Evolutionary conservation across 1,140 invertebrate genomes (phyloP), one percentile per base, ranked within the genome.

Genomic region (Drosophila suzukii): DNA sequence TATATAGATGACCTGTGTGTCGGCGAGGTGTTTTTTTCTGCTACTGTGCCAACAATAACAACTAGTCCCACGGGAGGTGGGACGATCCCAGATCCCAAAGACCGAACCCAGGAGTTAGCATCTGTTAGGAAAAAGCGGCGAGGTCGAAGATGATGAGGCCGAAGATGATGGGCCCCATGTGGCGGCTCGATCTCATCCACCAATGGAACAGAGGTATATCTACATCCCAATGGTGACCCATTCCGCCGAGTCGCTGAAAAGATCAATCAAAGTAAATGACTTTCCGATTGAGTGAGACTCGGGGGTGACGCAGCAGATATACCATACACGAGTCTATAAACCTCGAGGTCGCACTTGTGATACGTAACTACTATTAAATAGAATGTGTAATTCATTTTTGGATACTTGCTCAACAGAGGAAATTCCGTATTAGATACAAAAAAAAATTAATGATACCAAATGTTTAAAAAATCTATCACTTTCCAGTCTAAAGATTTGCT

Each of bases 21-120:
- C 41, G 20, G 24, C 12, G 82, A 70, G 76, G 61, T 78, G 79
- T 65, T 72, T 51, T 51, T 27, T 56, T 43, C 39, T 77, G 68
- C 55, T 76, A 74, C 81, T 68, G 81, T 68, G 78, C 72, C 75
- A 77, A 71, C 81, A 77, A 77, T 71, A 74, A 67, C 81, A 77
- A 63, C 74, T 81, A 60, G 68, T 81, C 82, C 78, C 82, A 11
- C 4, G 82, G 82, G 82, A 78, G 70, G 43, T 20, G 36, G 36
- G 44, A 20, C 63, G 46, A 63, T 72, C 76, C 81, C 75, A 76
- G 58, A 63, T 8, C 7, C 32, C 32, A 10, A 55, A 10, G 55
- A 47, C 53, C 75, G 39, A 43, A n/a, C 15, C 62, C 62, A 65
- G 4, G n/a, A 3, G 65, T 67, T 68, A 66, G 65, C 65, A 68